Conservation (phyloP, 2,888 invertebrate species). For the Pheosia tremula region DNA sequence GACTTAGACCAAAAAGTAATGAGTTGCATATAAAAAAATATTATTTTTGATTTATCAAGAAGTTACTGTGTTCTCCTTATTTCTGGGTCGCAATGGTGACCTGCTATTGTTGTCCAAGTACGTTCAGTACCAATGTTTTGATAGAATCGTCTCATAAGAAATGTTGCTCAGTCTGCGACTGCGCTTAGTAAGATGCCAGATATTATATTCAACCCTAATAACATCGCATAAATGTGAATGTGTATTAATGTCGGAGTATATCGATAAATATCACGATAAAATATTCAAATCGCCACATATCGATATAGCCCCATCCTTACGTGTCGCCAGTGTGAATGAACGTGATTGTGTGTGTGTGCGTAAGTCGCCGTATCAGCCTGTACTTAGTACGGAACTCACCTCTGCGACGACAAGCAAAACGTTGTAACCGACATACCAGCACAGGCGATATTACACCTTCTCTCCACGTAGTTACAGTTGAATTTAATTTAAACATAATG, state of each 20-base stretch:
- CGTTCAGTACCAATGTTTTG: no score
- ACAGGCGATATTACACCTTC: conserved; percentile 23
- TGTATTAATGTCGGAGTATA: background rate
- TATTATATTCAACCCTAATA: background rate
- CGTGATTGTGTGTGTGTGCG: conserved; percentile 54
- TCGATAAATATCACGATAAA: background rate
- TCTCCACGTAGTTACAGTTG: accelerated
- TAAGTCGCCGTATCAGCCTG: conserved; percentile 69
- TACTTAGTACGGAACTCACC: conserved; percentile 73
- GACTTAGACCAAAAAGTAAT: no score
- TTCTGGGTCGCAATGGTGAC: no score
- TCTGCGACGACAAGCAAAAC: conserved; percentile 45
- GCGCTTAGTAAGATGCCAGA: no score
- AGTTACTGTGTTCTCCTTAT: no score
- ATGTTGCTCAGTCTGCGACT: no score
- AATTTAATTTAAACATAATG: background rate
- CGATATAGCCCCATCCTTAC: conserved; percentile 56
- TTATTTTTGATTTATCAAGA: no score
- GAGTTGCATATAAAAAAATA: no score
- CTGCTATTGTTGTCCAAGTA: no score
- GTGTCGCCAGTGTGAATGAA: conserved; percentile 70
- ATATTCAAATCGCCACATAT: conserved; percentile 14
- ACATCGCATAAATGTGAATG: background rate
- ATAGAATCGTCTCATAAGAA: no score
- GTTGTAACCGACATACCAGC: conserved; percentile 40